Evolutionary conservation across 2,797 vertebrate species (phyloP).

Genomic region (Hydrolagus colliei): DNA sequence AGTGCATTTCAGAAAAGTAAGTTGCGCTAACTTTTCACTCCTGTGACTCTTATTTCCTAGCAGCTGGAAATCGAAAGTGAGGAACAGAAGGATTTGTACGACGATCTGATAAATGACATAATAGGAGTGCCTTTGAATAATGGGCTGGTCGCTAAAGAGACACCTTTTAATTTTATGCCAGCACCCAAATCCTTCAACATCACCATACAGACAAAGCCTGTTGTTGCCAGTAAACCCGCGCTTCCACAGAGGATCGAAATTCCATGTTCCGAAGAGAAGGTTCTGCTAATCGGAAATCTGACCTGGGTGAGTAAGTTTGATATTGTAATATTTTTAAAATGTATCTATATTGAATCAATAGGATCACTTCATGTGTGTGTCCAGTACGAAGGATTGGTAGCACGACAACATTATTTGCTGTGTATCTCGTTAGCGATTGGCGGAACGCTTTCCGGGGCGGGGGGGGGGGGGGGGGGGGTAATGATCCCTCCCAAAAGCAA

Average conservation of each 20-base stretch:
- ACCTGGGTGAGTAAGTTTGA: conserved; percentile 18
- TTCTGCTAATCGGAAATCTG: conserved; percentile 19
- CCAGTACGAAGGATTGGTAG: background rate
- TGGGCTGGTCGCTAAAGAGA: background rate
- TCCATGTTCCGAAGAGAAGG: background rate
- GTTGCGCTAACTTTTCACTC: background rate
- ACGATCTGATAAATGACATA: conserved; percentile 24
- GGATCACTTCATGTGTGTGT: background rate
- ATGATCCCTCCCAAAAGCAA: too few species aligned
- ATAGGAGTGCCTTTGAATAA: conserved; percentile 26
- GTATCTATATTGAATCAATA: too few species aligned
- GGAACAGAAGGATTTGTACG: conserved; percentile 19
- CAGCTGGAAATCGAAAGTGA: conserved; percentile 18
- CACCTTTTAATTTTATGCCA: background rate
- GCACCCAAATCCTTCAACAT: background rate
- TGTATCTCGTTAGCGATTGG: too few species aligned
- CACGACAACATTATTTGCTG: too few species aligned
- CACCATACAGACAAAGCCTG: background rate
- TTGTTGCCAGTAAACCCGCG: background rate
- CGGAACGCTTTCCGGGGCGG: too few species aligned
- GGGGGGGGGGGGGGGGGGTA: too few species aligned
- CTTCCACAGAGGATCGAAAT: too few species aligned
- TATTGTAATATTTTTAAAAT: background rate
- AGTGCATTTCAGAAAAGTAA: too few species aligned
- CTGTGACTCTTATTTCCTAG: background rate